Evolutionary conservation across 2,888 invertebrate species (phyloP).

Genomic region (Eupithecia subumbrata): DNA sequence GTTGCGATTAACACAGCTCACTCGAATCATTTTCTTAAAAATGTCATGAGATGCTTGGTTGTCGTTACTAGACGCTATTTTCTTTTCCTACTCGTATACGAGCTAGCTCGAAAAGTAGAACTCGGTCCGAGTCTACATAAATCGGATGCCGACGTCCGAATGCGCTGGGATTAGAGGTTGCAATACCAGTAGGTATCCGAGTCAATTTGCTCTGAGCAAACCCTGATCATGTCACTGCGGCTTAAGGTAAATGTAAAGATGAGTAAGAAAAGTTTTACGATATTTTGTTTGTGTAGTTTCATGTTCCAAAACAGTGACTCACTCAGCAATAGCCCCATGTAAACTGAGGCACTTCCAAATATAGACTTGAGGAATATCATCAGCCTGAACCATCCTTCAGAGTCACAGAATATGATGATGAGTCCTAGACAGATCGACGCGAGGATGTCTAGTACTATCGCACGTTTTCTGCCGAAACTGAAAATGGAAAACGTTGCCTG

Average conservation of each 20-base stretch:
- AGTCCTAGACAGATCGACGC: constrained; percentile 60
- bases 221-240: no score
- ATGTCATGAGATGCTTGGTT: no score
- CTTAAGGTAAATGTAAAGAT: background rate
- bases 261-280: background rate
- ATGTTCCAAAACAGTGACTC: constrained; percentile 36
- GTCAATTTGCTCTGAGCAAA: no score
- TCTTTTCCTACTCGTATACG: no score
- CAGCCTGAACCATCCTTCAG: constrained; percentile 71
- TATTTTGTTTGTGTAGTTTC: constrained; percentile 2
- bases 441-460: constrained; percentile 57
- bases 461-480: constrained; percentile 71
- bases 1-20: no score
- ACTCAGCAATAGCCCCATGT: constrained; percentile 69
- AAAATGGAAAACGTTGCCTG: constrained; percentile 39
- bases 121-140: no score
- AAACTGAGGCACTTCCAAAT: constrained; percentile 64
- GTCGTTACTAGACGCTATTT: no score
- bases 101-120: no score
- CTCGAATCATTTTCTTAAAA: no score
- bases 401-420: constrained; percentile 66
- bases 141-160: no score
- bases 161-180: no score
- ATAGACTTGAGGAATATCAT: constrained; percentile 69
- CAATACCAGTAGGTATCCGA: no score